Evolutionary conservation across 2,113 vertebrate genomes (phyloP).

Genomic region (Microtus pennsylvanicus): DNA sequence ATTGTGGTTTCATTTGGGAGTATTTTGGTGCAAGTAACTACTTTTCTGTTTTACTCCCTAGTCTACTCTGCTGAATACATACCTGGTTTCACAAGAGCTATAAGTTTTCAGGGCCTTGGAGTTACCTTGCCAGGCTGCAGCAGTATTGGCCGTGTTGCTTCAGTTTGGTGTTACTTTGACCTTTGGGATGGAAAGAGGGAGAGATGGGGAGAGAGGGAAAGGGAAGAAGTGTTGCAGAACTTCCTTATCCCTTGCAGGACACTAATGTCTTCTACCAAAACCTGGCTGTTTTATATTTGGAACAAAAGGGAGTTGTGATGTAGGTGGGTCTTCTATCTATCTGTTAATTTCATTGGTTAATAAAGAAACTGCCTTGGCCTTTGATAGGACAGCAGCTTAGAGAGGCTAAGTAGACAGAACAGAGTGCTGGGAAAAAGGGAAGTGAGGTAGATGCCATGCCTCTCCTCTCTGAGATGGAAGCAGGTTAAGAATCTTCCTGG

Average conservation of each 20-base stretch:
- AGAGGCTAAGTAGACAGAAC: too few species aligned
- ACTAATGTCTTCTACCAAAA: neutral
- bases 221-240: neutral
- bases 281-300: constrained; percentile 19
- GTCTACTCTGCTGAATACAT: constrained; percentile 63
- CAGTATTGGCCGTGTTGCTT: neutral
- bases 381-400: too few species aligned
- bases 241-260: neutral
- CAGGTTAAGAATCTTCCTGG: too few species aligned
- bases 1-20: constrained; percentile 43
- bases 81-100: constrained; percentile 32
- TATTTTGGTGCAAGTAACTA: constrained; percentile 29
- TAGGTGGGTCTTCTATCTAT: too few species aligned
- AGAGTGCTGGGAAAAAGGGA: too few species aligned
- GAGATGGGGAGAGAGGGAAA: too few species aligned
- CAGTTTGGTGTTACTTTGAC: constrained; percentile 42
- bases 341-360: too few species aligned
- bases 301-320: neutral
- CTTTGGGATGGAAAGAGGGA: neutral
- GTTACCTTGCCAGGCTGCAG: neutral
- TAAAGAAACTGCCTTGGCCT: too few species aligned
- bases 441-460: too few species aligned
- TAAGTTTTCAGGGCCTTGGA: neutral
- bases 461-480: too few species aligned
- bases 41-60: neutral